A percentile compares a stretch with the other conserved stretches of the same genome.
phyloP scores from a whole-genome alignment of 2,888 invertebrate genomes.

The Sarcophaga variegata region DNA sequence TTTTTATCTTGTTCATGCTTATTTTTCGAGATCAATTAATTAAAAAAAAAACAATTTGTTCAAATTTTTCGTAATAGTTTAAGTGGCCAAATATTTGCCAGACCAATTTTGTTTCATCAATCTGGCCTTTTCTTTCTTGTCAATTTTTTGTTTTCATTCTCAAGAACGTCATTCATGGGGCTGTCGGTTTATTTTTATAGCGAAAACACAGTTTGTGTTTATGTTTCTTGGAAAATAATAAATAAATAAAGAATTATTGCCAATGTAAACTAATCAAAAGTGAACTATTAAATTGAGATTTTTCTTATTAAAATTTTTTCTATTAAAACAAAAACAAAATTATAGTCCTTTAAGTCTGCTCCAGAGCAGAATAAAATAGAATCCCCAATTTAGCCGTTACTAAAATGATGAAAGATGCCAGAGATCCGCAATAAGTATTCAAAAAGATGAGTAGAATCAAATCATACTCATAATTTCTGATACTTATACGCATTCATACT shows the following conservation, averaged over 20 bases:
- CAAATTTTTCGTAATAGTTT: background rate
- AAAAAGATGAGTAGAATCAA: too few relatives aligned
- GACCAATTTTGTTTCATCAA: constrained; percentile 33
- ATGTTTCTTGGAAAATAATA: constrained; percentile 7
- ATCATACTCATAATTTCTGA: too few relatives aligned
- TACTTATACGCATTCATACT: too few relatives aligned
- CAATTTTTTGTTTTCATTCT: background rate
- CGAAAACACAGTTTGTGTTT: constrained; percentile 2
- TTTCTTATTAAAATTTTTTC: background rate
- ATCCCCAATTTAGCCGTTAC: too few relatives aligned
- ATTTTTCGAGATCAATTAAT: constrained; percentile 51
- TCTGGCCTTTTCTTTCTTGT: constrained; percentile 30
- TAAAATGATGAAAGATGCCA: too few relatives aligned
- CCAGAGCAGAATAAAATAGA: too few relatives aligned
- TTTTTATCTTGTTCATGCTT: constrained; percentile 29
- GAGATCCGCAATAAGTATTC: too few relatives aligned
- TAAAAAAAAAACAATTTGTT: constrained; percentile 11
- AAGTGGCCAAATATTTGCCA: constrained; percentile 39
- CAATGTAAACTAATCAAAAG: background rate
- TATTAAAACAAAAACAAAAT: too few relatives aligned
- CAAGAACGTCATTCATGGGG: constrained; percentile 30
- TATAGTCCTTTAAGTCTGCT: too few relatives aligned
- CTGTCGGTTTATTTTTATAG: constrained; percentile 8
- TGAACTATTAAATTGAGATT: background rate
- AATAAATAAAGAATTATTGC: constrained; percentile 24